Percentiles rank a stretch among this genome's conserved stretches.
Conservation (phyloP, 2,888 invertebrate species). For the Pheosia tremula region DNA sequence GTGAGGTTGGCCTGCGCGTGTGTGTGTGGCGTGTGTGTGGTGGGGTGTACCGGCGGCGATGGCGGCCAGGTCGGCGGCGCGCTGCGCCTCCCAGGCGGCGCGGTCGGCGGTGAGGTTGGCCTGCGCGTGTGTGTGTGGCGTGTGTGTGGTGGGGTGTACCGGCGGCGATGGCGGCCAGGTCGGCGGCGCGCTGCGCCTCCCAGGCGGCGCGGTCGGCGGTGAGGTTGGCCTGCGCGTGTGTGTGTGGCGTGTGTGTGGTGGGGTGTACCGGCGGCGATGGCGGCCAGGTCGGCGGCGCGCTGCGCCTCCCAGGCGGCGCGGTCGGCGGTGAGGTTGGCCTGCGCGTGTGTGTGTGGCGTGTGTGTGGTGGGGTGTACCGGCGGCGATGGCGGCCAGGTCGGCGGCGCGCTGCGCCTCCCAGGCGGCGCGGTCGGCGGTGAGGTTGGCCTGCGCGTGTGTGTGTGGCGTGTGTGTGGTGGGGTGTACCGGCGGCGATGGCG, state of each 20-base stretch:
- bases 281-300: constrained; percentile 76
- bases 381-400: constrained; percentile 40
- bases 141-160: constrained; percentile 37
- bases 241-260: constrained; percentile 91
- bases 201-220: constrained; percentile 91
- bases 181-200: constrained; percentile 87
- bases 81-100: constrained; percentile 89
- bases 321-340: constrained; percentile 92
- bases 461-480: constrained; percentile 69
- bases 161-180: constrained; percentile 52
- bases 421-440: constrained; percentile 90
- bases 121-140: constrained; percentile 87
- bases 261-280: constrained; percentile 51
- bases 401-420: constrained; percentile 89
- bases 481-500: constrained; percentile 53
- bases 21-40: constrained; percentile 93
- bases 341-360: constrained; percentile 85
- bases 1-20: constrained; percentile 95
- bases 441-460: constrained; percentile 96
- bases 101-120: constrained; percentile 92
- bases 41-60: constrained; percentile 50
- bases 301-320: constrained; percentile 91
- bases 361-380: neutral
- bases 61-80: constrained; percentile 72
- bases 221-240: constrained; percentile 96